phyloP scores from a whole-genome alignment of 2,797 vertebrate species.

The Galaxias olidus region DNA sequence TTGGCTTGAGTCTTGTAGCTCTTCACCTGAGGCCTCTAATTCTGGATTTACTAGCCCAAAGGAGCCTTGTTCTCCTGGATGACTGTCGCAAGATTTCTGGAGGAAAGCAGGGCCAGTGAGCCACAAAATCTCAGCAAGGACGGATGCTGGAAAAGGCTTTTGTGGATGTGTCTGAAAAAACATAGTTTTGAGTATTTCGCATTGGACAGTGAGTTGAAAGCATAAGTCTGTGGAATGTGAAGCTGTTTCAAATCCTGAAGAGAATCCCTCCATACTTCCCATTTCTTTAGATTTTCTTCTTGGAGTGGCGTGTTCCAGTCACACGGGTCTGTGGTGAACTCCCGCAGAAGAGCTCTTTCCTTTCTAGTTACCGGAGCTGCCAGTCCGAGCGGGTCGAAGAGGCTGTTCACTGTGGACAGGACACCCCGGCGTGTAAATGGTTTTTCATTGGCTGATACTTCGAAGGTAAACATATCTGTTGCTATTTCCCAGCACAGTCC shows the following conservation, averaged over 20 bases:
- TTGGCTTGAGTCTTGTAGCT: not conserved
- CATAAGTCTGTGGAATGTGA: too few species aligned
- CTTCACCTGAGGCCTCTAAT: constrained; percentile 10
- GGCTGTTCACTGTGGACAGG: constrained; percentile 9
- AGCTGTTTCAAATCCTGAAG: too few species aligned
- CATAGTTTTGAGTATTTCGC: too few species aligned
- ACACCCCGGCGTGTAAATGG: not conserved
- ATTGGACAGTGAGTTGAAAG: too few species aligned
- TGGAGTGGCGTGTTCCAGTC: too few species aligned
- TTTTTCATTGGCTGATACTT: not conserved
- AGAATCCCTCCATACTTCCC: too few species aligned
- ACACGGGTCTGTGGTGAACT: too few species aligned
- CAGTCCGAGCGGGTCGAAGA: constrained; percentile 16
- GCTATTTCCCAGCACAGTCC: constrained; percentile 3
- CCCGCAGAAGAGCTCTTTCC: too few species aligned
- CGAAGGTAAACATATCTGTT: constrained; percentile 22
- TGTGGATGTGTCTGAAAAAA: too few species aligned
- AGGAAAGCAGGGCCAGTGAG: constrained; percentile 17
- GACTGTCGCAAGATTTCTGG: not conserved
- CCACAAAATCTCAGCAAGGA: constrained; percentile 11
- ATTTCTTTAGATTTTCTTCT: too few species aligned
- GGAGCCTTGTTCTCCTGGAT: too few species aligned
- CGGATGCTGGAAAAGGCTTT: constrained; percentile 5
- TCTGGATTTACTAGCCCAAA: constrained; percentile 17
- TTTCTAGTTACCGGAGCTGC: too few species aligned